Evolutionary conservation across 1,140 invertebrate genomes (phyloP).

Genomic region (Psilanteris sp.): DNA sequence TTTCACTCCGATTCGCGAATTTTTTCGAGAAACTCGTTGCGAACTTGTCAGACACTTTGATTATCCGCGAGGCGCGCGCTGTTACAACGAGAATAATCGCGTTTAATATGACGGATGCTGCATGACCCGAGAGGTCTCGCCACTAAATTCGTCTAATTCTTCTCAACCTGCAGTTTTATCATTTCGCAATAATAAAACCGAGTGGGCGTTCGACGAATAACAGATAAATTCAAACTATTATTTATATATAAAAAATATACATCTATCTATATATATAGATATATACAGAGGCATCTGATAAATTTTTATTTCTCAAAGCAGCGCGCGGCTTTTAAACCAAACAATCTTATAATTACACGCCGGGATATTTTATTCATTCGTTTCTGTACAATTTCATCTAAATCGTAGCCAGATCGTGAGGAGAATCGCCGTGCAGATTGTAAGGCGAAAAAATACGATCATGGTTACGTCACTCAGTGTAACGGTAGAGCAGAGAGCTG

Average conservation of each 20-base stretch:
- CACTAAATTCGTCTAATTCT: constrained; percentile 55
- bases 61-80: constrained; percentile 32
- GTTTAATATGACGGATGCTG: constrained; percentile 46
- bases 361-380: constrained; percentile 49
- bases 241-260: too few relatives aligned
- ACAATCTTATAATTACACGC: constrained; percentile 33
- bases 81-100: constrained; percentile 11
- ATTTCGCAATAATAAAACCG: too few relatives aligned
- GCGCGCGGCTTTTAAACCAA: not conserved
- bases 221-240: too few relatives aligned
- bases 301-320: not conserved
- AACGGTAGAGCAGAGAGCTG: constrained; percentile 57
- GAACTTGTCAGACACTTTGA: constrained; percentile 28
- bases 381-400: constrained; percentile 54
- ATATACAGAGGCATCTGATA: too few relatives aligned
- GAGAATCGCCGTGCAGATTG: constrained; percentile 54
- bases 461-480: constrained; percentile 64
- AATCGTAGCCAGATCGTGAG: constrained; percentile 62
- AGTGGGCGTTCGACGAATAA: too few relatives aligned
- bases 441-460: constrained; percentile 61
- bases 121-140: constrained; percentile 41
- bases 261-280: too few relatives aligned
- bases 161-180: too few relatives aligned
- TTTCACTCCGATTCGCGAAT: constrained; percentile 16
- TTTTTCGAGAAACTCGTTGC: constrained; percentile 24